Evolutionary conservation across 2,888 invertebrate species (phyloP).

Genomic region (Mimachlamys varia): DNA sequence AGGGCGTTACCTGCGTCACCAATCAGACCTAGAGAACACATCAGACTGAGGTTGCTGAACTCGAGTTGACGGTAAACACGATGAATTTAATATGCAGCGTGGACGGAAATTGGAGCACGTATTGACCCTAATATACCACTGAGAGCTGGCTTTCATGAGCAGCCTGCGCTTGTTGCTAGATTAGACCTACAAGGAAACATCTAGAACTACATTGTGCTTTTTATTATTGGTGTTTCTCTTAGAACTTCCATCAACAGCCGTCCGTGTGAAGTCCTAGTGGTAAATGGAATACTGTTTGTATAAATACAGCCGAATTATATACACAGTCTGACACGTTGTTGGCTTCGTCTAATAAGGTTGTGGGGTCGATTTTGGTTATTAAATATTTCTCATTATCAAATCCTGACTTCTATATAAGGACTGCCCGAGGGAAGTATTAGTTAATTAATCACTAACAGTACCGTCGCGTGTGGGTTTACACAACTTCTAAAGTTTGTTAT

Average conservation of each 20-base stretch:
- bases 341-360: background rate
- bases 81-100: background rate
- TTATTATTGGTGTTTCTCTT: background rate
- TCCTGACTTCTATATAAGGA: too few species aligned
- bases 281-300: background rate
- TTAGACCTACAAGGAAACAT: background rate
- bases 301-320: background rate
- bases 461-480: too few species aligned
- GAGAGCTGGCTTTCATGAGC: background rate
- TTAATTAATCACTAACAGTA: too few species aligned
- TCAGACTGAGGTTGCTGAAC: background rate
- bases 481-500: too few species aligned
- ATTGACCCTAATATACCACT: background rate
- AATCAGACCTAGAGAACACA: background rate
- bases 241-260: background rate
- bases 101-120: conserved; percentile 21
- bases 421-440: too few species aligned
- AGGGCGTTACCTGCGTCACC: background rate
- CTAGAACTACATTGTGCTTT: background rate
- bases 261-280: background rate
- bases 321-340: background rate
- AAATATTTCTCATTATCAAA: too few species aligned
- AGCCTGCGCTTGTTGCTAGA: background rate
- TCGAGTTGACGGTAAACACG: conserved; percentile 3
- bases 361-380: too few species aligned